phyloP scores from a whole-genome alignment of 2,797 vertebrate species.

The Echeneis naucrates region DNA sequence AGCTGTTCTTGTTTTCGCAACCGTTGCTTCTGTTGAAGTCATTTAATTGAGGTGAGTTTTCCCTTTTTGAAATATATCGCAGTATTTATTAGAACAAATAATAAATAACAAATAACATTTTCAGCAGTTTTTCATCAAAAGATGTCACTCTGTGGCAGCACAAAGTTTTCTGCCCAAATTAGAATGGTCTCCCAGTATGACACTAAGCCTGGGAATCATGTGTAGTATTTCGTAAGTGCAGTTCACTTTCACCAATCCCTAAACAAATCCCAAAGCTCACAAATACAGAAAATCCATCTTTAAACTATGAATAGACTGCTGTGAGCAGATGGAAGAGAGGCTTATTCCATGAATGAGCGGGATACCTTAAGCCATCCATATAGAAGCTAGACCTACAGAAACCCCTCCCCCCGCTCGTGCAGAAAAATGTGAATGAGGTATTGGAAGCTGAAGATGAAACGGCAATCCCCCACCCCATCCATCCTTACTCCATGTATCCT shows the following conservation, averaged over 20 bases:
- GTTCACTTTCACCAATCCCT: conserved; percentile 29
- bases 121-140: conserved; percentile 11
- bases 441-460: conserved; percentile 56
- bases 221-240: conserved; percentile 25
- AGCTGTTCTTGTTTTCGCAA: neutral
- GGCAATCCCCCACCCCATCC: conserved; percentile 21
- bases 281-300: conserved; percentile 29
- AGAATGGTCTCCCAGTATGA: neutral
- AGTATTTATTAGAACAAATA: neutral
- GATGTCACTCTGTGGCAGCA: neutral
- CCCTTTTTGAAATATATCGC: neutral
- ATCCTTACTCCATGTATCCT: conserved; percentile 26
- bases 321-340: conserved; percentile 14
- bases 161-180: conserved; percentile 10
- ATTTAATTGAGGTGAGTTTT: conserved; percentile 5
- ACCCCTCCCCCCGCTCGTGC: conserved; percentile 70
- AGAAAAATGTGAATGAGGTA: conserved; percentile 76
- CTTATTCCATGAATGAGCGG: conserved; percentile 61
- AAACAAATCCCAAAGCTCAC: conserved; percentile 34
- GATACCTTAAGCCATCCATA: conserved; percentile 51
- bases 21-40: neutral
- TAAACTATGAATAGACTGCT: conserved; percentile 48
- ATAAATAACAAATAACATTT: conserved; percentile 7
- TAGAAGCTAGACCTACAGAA: conserved; percentile 42
- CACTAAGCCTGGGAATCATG: conserved; percentile 7